Conservation (phyloP, 2,888 invertebrate genomes). For the Thera britannica region DNA sequence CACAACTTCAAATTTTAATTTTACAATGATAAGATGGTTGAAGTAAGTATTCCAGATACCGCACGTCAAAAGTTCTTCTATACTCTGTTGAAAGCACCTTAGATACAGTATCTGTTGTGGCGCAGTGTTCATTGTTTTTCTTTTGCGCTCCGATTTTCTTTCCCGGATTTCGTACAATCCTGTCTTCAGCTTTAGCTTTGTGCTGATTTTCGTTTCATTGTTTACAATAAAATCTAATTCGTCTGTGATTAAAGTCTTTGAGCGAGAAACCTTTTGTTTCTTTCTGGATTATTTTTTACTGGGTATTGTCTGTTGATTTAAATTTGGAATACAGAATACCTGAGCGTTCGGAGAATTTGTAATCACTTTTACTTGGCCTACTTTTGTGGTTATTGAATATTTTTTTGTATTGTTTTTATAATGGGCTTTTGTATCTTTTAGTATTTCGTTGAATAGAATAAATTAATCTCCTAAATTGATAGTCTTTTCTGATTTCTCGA, state of each 20-base stretch:
- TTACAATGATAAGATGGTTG: too few relatives aligned
- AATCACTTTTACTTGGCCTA: slow-evolving; percentile 23
- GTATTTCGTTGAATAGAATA: too few relatives aligned
- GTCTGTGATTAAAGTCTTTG: slow-evolving; percentile 46
- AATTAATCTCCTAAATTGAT: too few relatives aligned
- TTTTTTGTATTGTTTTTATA: slow-evolving; percentile 9
- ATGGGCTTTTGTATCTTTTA: neutral
- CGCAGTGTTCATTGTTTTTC: slow-evolving; percentile 39
- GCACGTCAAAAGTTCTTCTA: neutral
- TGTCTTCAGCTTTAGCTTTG: slow-evolving; percentile 39
- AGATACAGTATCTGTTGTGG: slow-evolving; percentile 39
- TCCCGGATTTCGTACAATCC: slow-evolving; percentile 41
- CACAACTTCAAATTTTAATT: too few relatives aligned
- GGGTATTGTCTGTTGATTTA: slow-evolving; percentile 38
- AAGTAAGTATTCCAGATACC: neutral
- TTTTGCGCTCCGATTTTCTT: slow-evolving; percentile 39
- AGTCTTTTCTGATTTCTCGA: too few relatives aligned
- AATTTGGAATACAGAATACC: slow-evolving; percentile 33
- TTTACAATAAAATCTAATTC: slow-evolving; percentile 50
- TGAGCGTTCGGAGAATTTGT: slow-evolving; percentile 26
- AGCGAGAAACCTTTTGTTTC: slow-evolving; percentile 41
- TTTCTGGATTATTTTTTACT: slow-evolving; percentile 34
- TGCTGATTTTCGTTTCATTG: slow-evolving; percentile 50
- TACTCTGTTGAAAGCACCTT: slow-evolving; percentile 35
- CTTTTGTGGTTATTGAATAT: slow-evolving; percentile 10